These are phyloP conservation scores for Anthonomus grandis DNA, from an alignment of 1,140 invertebrate species.

Conservation along the genomic window DNA sequence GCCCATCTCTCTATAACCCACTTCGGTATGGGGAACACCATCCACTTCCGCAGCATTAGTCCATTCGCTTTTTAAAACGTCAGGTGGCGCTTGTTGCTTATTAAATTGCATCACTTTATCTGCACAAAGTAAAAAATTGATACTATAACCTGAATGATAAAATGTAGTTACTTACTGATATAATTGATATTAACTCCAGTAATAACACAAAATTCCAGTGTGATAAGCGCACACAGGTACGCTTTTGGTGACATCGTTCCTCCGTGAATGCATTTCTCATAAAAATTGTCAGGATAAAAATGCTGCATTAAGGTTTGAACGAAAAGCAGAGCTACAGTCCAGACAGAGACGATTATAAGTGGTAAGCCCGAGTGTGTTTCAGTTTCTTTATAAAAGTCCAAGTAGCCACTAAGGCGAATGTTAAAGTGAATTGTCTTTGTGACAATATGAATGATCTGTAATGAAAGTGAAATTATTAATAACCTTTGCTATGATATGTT, in stretches of 20 bases:
- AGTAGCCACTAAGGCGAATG: conserved; percentile 60
- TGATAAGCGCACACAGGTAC: conserved; percentile 57
- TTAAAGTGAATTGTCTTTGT: conserved; percentile 57
- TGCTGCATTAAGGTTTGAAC: conserved; percentile 62
- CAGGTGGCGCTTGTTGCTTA: conserved; percentile 54
- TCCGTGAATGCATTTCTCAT: conserved; percentile 55
- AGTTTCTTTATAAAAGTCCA: conserved; percentile 65
- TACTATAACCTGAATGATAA: background rate
- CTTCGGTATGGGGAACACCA: conserved; percentile 52
- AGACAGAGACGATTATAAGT: conserved; percentile 61
- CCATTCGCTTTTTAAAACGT: conserved; percentile 59
- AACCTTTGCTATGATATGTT: background rate
- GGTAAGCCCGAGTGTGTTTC: conserved; percentile 58
- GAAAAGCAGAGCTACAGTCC: conserved; percentile 58
- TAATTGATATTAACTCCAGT: conserved; percentile 56
- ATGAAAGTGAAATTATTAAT: conserved; percentile 12
- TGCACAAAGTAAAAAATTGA: conserved; percentile 42
- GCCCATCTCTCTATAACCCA: conserved; percentile 56
- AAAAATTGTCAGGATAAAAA: conserved; percentile 59
- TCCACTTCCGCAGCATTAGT: conserved; percentile 51
- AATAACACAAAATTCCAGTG: conserved; percentile 56
- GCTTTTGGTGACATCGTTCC: conserved; percentile 57
- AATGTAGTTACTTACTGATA: conserved; percentile 53
- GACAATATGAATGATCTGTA: conserved; percentile 56
- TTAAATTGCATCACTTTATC: conserved; percentile 60